Conservation (phyloP, 2,113 vertebrate genomes). For the Trinectes maculatus region DNA sequence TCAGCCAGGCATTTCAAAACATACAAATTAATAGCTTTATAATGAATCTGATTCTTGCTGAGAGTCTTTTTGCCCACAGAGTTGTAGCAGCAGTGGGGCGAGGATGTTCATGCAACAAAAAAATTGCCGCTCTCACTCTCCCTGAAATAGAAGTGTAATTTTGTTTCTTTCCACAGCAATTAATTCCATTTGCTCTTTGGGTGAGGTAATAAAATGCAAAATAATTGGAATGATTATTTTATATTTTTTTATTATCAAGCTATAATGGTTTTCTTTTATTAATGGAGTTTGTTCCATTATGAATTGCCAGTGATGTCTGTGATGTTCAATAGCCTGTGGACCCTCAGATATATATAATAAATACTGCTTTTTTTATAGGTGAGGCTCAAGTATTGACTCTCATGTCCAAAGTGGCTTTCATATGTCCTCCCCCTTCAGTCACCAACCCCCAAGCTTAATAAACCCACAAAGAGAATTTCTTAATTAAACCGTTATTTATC, state of each 20-base stretch:
- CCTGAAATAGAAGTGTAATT: conserved; percentile 74
- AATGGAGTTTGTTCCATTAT: conserved; percentile 67
- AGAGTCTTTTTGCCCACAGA: conserved; percentile 32
- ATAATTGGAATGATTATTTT: conserved; percentile 80
- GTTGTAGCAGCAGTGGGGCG: conserved; percentile 7
- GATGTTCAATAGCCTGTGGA: conserved; percentile 59
- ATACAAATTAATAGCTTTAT: conserved; percentile 54
- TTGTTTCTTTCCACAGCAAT: conserved; percentile 78
- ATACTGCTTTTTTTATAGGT: conserved; percentile 62
- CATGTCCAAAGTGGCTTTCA: conserved; percentile 40
- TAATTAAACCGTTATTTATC: conserved; percentile 81
- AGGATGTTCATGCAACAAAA: conserved; percentile 47
- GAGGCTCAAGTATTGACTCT: conserved; percentile 57
- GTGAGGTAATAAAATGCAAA: conserved; percentile 76
- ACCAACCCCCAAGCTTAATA: conserved; percentile 45
- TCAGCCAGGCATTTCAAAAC: conserved; percentile 55
- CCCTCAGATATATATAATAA: conserved; percentile 67
- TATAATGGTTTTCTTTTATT: conserved; percentile 66
- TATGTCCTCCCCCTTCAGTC: conserved; percentile 24
- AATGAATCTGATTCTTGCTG: conserved; percentile 59
- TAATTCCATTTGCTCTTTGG: conserved; percentile 71
- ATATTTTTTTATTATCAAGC: conserved; percentile 68
- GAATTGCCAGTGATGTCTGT: conserved; percentile 45
- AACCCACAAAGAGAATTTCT: conserved; percentile 57
- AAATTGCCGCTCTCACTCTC: conserved; percentile 58